Base-by-base conservation (phyloP, 2,113 vertebrate genomes). In the Capra hircus region DNA sequence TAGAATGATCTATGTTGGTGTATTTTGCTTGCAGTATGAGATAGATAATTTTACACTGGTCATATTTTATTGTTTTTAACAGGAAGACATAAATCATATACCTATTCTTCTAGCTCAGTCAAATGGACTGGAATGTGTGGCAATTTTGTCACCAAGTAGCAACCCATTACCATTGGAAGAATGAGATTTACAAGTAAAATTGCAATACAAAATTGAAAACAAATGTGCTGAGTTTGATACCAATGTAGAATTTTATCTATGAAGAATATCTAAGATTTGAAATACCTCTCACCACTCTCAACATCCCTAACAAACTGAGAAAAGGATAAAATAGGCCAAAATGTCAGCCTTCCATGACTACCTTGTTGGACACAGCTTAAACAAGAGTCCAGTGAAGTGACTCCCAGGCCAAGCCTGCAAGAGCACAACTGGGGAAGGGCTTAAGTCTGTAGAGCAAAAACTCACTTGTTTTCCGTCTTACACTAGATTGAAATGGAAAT, bases 371-470 rank as follows among this genome's bases (percentile, higher is more conserved):
- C 28, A 59, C 1, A 67, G 8, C 48, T 81, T 52, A 64, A 95
- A n/a, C 60, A 9, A 62, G 14, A 57, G 14, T 4, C 19, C 19
- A 30, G 40, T 48, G 45, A 2, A 10, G 5, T 64, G 30, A 50
- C 2, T 28, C 23, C 13, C 15, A 27, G 3, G 59, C 23, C 1
- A 50, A 25, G 81, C 10, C 55, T 50, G 12, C 1, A 9, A 59
- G 2, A 43, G 23, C 7, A 13, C 12, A 59, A 2, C 0, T 23
- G 10, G 2, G 15, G 27, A 82, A 52, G 28, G 0, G 0, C 33
- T 52, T 45, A 82, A 64, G 17, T 40, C 7, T 36, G 5, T 14
- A 40, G 11, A n/a, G 9, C 2, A 94, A 85, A 28, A 2, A 6
- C 6, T 83, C 27, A 7, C 52, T 83, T 23, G 14, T 74, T 78